Evolutionary conservation across 2,113 vertebrate genomes (phyloP).

Genomic region (Actenoides hombroni): DNA sequence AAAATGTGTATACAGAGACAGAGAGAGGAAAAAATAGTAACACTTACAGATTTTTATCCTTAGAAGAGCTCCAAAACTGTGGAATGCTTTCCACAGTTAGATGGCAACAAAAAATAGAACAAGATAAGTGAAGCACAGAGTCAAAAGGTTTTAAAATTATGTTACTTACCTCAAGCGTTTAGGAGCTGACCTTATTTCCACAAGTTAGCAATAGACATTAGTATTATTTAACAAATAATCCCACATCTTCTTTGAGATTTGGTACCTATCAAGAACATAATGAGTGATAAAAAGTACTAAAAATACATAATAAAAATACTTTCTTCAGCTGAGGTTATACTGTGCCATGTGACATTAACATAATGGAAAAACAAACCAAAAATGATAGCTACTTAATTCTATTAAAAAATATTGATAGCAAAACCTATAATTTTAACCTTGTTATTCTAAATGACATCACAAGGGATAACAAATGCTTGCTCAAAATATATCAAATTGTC

Average conservation of each 20-base stretch:
- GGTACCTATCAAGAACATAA: too few species aligned
- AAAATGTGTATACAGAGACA: background rate
- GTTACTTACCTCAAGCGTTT: background rate
- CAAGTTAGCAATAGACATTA: background rate
- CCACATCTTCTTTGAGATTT: too few species aligned
- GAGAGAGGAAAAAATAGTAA: background rate
- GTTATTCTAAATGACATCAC: background rate
- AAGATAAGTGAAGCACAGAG: background rate
- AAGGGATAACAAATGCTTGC: background rate
- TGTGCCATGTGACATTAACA: background rate
- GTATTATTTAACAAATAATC: background rate
- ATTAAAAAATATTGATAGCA: background rate
- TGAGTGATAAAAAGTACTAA: too few species aligned
- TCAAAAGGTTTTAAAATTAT: background rate
- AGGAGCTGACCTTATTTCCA: background rate
- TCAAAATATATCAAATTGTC: background rate
- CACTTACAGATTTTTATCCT: background rate
- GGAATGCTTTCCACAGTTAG: background rate
- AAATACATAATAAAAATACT: too few species aligned
- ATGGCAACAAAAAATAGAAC: background rate
- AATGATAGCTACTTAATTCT: background rate
- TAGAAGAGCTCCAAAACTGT: background rate
- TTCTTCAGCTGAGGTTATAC: background rate
- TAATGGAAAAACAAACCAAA: background rate
- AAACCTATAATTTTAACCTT: background rate